phyloP scores from a whole-genome alignment of 2,113 vertebrate species.

The Phodopus roborovskii region DNA sequence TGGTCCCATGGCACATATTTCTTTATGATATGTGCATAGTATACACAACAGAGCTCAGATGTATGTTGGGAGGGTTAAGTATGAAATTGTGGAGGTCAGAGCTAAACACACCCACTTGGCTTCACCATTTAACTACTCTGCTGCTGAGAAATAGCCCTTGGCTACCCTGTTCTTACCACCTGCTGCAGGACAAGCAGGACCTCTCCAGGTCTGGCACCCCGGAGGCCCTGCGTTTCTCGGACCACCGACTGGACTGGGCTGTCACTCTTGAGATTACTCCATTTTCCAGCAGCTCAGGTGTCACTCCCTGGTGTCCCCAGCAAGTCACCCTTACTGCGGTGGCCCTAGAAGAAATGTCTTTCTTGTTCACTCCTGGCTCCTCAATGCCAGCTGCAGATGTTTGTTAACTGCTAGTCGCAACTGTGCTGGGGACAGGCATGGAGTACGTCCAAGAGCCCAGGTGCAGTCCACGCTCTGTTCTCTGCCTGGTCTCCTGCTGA shows the following conservation, averaged over 20 bases:
- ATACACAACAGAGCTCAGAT: constrained; percentile 22
- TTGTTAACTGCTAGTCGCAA: background rate
- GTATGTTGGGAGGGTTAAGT: background rate
- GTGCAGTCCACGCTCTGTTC: background rate
- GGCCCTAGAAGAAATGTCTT: too few relatives aligned
- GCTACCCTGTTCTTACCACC: constrained; percentile 36
- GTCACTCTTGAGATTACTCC: background rate
- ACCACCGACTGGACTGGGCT: background rate
- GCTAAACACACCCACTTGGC: background rate
- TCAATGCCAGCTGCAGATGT: background rate
- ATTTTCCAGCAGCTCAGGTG: background rate
- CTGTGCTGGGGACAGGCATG: background rate
- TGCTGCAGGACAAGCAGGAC: constrained; percentile 37
- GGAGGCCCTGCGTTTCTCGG: background rate
- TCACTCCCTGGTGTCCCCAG: too few relatives aligned
- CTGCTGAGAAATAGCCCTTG: constrained; percentile 1
- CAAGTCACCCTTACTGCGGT: too few relatives aligned
- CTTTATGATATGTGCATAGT: constrained; percentile 52
- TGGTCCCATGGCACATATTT: constrained; percentile 71
- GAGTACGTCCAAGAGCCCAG: background rate
- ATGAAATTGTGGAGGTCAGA: constrained; percentile 5
- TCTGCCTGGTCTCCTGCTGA: background rate
- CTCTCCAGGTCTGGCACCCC: constrained; percentile 17
- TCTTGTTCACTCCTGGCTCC: background rate
- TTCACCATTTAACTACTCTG: constrained; percentile 12